These are phyloP conservation scores for Drosophila kanapiae DNA, from an alignment of 1,140 invertebrate species.

Conservation along the genomic window DNA sequence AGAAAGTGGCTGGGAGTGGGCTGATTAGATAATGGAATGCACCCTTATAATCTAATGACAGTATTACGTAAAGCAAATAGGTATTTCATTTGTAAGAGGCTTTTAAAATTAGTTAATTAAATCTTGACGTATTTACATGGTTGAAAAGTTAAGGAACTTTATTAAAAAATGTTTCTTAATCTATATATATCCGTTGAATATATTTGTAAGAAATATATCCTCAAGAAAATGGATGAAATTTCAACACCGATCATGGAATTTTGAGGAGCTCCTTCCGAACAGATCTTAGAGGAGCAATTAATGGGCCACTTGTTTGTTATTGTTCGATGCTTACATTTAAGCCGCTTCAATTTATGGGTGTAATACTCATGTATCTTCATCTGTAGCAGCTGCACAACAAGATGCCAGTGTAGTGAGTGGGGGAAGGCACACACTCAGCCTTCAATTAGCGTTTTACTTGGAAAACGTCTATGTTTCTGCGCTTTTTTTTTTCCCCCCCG, in stretches of 20 bases:
- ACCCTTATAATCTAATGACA: conserved; percentile 15
- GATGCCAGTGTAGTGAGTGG: background rate
- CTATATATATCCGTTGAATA: too few relatives aligned
- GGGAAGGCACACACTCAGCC: conserved; percentile 46
- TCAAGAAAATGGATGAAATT: background rate
- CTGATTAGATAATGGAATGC: conserved; percentile 9
- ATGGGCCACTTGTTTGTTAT: conserved; percentile 21
- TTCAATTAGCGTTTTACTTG: conserved; percentile 74
- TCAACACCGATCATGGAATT: background rate
- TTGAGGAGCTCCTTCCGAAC: background rate
- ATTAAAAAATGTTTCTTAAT: too few relatives aligned
- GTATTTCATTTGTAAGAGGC: background rate
- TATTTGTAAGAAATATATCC: background rate
- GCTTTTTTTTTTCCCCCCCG: conserved; percentile 13
- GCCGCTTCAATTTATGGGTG: conserved; percentile 14
- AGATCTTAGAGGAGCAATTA: conserved; percentile 3
- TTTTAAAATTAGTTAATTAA: background rate
- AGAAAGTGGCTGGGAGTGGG: conserved; percentile 37
- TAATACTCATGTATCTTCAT: conserved; percentile 22
- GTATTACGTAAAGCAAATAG: conserved; percentile 11
- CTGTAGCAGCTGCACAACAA: conserved; percentile 19
- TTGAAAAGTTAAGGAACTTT: background rate
- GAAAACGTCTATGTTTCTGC: conserved; percentile 35
- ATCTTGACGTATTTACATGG: background rate
- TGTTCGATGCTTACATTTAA: conserved; percentile 10